A percentile compares a stretch with the other conserved stretches of the same genome.
Evolutionary conservation across 53 echinoderm and acorn worm genomes (phyloP).

Genomic region (Luidia sarsii): DNA sequence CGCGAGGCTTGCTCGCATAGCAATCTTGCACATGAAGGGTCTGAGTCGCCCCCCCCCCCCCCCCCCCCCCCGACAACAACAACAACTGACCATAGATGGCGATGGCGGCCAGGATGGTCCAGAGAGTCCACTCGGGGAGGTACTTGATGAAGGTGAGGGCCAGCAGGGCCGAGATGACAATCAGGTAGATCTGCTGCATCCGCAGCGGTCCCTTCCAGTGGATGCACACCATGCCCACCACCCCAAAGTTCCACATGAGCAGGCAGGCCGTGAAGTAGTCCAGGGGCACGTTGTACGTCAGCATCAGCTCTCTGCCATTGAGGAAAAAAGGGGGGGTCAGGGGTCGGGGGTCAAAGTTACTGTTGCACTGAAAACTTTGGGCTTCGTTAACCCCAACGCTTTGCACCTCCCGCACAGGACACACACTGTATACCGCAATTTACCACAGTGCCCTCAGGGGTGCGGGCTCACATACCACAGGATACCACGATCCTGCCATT

Average conservation of each 20-base stretch:
- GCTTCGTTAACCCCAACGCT: too few relatives aligned
- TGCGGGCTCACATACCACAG: too few relatives aligned
- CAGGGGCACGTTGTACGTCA: slow-evolving; percentile 93
- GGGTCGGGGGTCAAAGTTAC: background rate
- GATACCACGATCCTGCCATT: too few relatives aligned
- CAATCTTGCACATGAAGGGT: background rate
- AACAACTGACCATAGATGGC: slow-evolving; percentile 91
- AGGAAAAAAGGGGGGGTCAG: too few relatives aligned
- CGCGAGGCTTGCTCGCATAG: too few relatives aligned
- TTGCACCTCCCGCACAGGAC: too few relatives aligned
- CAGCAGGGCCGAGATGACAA: slow-evolving; percentile 92
- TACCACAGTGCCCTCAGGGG: too few relatives aligned
- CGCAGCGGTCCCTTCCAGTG: slow-evolving; percentile 90
- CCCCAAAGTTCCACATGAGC: slow-evolving; percentile 98
- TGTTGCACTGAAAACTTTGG: background rate
- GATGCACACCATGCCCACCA: slow-evolving; percentile 89
- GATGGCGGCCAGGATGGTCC: slow-evolving; percentile 94
- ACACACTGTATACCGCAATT: too few relatives aligned
- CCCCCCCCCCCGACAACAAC: too few relatives aligned
- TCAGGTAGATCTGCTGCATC: slow-evolving; percentile 93
- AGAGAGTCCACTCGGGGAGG: slow-evolving; percentile 97
- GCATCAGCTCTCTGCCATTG: slow-evolving; percentile 95
- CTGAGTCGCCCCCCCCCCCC: background rate
- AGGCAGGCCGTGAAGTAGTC: slow-evolving; percentile 89
- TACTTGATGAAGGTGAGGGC: slow-evolving; percentile 98